Evolutionary conservation across 2,888 invertebrate genomes (phyloP).

Genomic region (Agrochola lychnidis): DNA sequence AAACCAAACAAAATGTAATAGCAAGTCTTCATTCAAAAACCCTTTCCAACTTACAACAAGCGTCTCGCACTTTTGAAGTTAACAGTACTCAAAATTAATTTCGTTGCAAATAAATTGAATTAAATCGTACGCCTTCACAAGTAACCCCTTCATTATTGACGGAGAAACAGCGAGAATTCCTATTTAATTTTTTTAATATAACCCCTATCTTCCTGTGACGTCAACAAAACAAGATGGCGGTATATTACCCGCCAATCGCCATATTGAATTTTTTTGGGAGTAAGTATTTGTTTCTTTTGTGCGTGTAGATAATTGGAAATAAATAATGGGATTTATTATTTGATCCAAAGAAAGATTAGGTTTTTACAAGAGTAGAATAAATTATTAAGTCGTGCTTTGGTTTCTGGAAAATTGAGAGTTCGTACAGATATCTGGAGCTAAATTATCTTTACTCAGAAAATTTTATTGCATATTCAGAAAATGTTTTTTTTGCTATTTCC

Average conservation of each 20-base stretch:
- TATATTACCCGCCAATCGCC: conserved; percentile 27
- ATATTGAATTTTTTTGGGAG: conserved; percentile 26
- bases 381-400: neutral
- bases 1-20: neutral
- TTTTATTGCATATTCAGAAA: too few relatives aligned
- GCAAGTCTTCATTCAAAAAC: neutral
- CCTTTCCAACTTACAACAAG: neutral
- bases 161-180: conserved; percentile 37
- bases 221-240: conserved; percentile 41
- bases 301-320: conserved; percentile 12
- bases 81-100: conserved; percentile 28
- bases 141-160: conserved; percentile 30
- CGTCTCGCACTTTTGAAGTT: conserved; percentile 3
- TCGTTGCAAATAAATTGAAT: conserved; percentile 44
- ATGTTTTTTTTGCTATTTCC: neutral
- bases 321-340: conserved; percentile 19
- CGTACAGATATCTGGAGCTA: neutral
- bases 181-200: conserved; percentile 56
- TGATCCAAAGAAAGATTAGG: neutral
- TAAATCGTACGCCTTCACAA: conserved; percentile 18
- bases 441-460: neutral
- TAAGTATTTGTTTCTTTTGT: conserved; percentile 21
- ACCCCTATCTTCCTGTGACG: conserved; percentile 44
- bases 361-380: neutral
- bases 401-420: neutral